Conservation (phyloP, 2,113 vertebrate species). For the Nothobranchius furzeri region DNA sequence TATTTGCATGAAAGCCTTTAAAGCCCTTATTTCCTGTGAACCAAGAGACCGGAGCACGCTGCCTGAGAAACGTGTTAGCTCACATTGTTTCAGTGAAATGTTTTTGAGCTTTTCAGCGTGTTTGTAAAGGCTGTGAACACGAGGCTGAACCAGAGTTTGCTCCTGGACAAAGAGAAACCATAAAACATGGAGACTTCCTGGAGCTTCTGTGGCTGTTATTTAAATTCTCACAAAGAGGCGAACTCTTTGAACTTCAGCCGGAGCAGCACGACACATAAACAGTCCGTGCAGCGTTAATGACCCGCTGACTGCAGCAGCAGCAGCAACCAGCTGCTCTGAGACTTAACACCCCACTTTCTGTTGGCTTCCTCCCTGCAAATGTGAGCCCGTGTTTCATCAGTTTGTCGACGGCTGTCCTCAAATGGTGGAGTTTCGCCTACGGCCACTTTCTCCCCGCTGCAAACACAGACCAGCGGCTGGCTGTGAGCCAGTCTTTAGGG, state of each 20-base stretch:
- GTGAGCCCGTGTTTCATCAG: constrained; percentile 37
- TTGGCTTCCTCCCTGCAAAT: constrained; percentile 6
- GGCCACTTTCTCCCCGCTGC: constrained; percentile 33
- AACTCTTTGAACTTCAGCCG: not conserved
- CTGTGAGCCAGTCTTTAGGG: constrained; percentile 49
- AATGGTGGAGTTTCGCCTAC: constrained; percentile 21
- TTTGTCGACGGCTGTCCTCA: constrained; percentile 37
- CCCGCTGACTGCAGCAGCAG: constrained; percentile 2
- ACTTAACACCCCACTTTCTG: no score
- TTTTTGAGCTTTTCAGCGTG: not conserved
- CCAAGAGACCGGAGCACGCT: no score
- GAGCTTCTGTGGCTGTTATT: not conserved
- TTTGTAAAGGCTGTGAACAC: not conserved
- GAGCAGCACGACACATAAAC: not conserved
- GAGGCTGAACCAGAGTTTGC: not conserved
- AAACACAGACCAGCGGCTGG: constrained; percentile 46
- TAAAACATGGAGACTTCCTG: not conserved
- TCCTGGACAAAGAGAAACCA: not conserved
- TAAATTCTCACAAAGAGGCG: not conserved
- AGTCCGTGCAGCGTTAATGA: not conserved
- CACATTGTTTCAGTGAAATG: no score
- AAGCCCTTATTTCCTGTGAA: no score
- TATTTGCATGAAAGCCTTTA: no score
- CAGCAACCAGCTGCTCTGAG: constrained; percentile 5
- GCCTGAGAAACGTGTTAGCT: not conserved